Conservation (phyloP, 2,888 invertebrate genomes). For the Fragum whitleyi region DNA sequence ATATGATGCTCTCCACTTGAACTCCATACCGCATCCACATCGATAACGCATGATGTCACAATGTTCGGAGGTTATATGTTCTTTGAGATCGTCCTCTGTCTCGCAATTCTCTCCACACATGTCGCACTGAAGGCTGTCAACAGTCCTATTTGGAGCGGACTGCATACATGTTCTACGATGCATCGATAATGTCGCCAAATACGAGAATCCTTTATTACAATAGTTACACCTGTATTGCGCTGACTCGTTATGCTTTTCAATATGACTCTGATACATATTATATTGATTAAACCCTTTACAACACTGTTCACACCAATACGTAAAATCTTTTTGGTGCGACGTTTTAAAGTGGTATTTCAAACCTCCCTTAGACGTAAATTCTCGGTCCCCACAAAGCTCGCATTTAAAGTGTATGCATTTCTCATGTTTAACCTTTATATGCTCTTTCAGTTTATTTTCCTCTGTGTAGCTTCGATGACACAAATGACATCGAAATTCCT, state of each 20-base stretch:
- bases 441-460: constrained; percentile 54
- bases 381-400: constrained; percentile 46
- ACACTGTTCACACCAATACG: constrained; percentile 58
- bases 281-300: constrained; percentile 59
- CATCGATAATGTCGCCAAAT: constrained; percentile 50
- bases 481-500: constrained; percentile 42
- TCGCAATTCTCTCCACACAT: constrained; percentile 46
- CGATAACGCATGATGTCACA: constrained; percentile 46
- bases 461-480: constrained; percentile 58
- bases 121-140: constrained; percentile 41
- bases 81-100: constrained; percentile 42
- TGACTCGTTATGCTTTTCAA: constrained; percentile 52
- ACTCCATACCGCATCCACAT: constrained; percentile 58
- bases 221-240: constrained; percentile 49
- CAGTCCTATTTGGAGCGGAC: background rate
- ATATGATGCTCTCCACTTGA: constrained; percentile 46
- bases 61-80: constrained; percentile 49
- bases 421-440: constrained; percentile 60
- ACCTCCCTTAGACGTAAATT: constrained; percentile 64
- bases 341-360: constrained; percentile 58
- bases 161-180: constrained; percentile 49
- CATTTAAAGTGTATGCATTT: constrained; percentile 57
- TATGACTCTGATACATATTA: constrained; percentile 49
- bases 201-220: constrained; percentile 53
- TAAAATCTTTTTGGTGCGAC: constrained; percentile 49